Base-by-base conservation (phyloP, 2,113 vertebrate species). In the Lophura nycthemera region DNA sequence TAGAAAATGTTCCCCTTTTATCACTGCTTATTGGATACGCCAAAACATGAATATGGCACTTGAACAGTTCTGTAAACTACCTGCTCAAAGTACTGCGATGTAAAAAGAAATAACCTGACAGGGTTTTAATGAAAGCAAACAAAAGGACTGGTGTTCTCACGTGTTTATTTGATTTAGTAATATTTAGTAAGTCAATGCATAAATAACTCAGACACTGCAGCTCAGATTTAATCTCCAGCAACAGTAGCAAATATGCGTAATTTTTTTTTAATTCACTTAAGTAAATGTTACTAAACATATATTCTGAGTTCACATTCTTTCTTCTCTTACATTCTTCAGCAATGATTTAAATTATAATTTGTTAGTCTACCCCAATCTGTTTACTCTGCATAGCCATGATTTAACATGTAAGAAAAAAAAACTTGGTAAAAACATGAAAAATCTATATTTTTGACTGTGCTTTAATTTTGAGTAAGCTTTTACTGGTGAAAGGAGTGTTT, bases 21-120 rank as follows among this genome's bases (percentile, higher is more conserved):
- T 82, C 81, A 45, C 72, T 89, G 65, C 54, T 78, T 83, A 24
- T 61, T 75, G 50, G 16, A 76, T 34, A 38, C 92, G 81, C 90
- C 95, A 95, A 96, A 95, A 95, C 95, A 93, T 91, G 95, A 88
- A 45, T 50, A 57, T 74, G 88, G 50, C 91, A 77, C 75, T 94
- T 73, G 72, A 77, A 38, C 69, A 92, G 59, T 10, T 42, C 75
- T 83, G 14, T 42, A 93, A 22, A 73, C 77, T 94, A 36, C 89
- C 90, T 89, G 78, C 66, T 70, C 57, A 70, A 34, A 15, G 64
- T 89, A 45, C 57, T 92, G 87, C 76, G 86, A 70, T 11, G 57
- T 76, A 71, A 84, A 87, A 85, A 93, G 85, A 96, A 93, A 88
- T 65, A 96, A 85, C 85, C 95, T 91, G 87, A 92, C 65, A 88